Percentiles rank a stretch among this genome's conserved stretches.
Conservation (phyloP, 2,113 vertebrate genomes). For the Cacatua alba region DNA sequence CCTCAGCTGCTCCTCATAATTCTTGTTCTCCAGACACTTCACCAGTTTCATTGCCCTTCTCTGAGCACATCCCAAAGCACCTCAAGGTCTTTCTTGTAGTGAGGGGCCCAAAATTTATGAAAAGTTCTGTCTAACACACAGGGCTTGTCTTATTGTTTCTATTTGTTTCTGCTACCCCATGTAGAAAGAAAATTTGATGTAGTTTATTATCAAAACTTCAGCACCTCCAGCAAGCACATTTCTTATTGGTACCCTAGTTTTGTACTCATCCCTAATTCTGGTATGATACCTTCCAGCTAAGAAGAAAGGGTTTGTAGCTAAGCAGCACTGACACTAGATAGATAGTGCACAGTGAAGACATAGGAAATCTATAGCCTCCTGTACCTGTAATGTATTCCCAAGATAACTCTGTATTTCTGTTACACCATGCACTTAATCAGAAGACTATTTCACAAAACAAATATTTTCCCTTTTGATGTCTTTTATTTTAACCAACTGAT, state of each 20-base stretch:
- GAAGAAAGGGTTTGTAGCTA: neutral
- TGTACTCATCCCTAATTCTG: neutral
- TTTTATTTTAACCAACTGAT: neutral
- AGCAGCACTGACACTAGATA: neutral
- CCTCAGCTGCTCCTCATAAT: neutral
- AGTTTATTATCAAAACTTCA: neutral
- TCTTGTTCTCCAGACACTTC: neutral
- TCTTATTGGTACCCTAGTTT: neutral
- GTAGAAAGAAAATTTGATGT: neutral
- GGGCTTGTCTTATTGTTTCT: neutral
- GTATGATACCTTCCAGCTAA: neutral
- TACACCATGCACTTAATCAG: neutral
- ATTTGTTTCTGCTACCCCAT: neutral
- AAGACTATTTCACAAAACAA: neutral
- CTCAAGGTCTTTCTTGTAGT: neutral
- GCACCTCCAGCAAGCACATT: neutral
- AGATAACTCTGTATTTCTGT: neutral
- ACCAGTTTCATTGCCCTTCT: neutral
- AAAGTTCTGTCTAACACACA: neutral
- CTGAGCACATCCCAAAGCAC: neutral
- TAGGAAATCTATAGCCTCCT: neutral
- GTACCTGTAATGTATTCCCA: neutral
- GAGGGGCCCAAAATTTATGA: neutral
- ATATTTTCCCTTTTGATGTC: neutral
- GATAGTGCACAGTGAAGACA: neutral